Conservation (phyloP, 2,888 invertebrate species). For the Drosophila niveifrons region DNA sequence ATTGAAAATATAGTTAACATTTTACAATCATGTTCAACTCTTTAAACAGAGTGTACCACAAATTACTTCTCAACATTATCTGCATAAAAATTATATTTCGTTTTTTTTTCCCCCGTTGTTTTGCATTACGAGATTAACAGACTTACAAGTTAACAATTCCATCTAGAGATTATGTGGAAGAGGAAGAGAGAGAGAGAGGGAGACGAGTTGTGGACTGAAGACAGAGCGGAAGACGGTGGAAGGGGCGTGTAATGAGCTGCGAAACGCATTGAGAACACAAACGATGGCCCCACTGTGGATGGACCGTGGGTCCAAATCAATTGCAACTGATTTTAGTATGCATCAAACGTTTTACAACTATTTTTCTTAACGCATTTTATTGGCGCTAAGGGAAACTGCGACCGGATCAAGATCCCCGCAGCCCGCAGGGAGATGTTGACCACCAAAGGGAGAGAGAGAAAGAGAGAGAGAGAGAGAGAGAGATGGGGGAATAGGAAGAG, state of each 20-base stretch:
- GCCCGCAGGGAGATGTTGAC: conserved; percentile 33
- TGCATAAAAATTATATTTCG: conserved; percentile 16
- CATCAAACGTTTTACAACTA: conserved; percentile 82
- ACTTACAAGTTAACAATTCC: conserved; percentile 62
- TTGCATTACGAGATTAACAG: conserved; percentile 48
- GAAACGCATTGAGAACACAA: conserved; percentile 61
- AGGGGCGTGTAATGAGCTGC: conserved; percentile 72
- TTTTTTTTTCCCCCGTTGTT: conserved; percentile 44
- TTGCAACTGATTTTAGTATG: conserved; percentile 80
- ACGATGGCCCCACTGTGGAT: conserved; percentile 16
- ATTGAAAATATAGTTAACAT: too few species aligned
- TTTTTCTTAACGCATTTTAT: conserved; percentile 82
- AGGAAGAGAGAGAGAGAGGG: not conserved
- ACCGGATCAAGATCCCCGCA: conserved; percentile 27
- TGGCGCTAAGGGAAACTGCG: conserved; percentile 67
- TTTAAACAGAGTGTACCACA: not conserved
- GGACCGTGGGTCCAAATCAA: conserved; percentile 67
- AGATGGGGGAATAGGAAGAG: not conserved
- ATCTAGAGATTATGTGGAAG: conserved; percentile 25
- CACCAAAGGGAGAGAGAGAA: conserved; percentile 28
- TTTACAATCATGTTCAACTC: too few species aligned
- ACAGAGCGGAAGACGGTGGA: not conserved
- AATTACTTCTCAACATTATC: not conserved
- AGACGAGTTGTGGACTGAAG: not conserved
- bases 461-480: not conserved